phyloP scores from a whole-genome alignment of 2,113 vertebrate species.

The Prinia subflava region DNA sequence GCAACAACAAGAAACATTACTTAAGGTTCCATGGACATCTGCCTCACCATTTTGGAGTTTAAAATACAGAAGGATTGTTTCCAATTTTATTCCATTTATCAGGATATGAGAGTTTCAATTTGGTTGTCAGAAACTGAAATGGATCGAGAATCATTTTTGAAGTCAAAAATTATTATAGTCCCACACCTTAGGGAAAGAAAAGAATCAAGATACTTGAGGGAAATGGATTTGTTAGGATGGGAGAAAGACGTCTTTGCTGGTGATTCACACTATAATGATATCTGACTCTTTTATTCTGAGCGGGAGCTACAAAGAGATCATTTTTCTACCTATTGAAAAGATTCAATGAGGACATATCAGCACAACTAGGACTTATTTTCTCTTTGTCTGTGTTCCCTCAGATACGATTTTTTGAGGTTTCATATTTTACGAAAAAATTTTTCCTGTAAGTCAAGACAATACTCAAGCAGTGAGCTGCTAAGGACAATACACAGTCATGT shows the following conservation, averaged over 20 bases:
- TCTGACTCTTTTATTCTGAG: not conserved
- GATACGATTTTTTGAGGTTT: not conserved
- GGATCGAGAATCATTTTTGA: not conserved
- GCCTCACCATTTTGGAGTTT: not conserved
- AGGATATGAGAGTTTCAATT: not conserved
- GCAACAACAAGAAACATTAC: not conserved
- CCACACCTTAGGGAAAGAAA: not conserved
- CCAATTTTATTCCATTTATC: not conserved
- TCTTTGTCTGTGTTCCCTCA: not conserved
- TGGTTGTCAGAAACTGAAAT: not conserved
- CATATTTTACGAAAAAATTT: not conserved
- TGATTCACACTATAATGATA: not conserved
- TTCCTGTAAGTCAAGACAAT: not conserved
- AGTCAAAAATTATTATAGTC: not conserved
- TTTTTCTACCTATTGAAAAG: not conserved
- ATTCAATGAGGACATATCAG: not conserved
- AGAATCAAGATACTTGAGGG: not conserved
- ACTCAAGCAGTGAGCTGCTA: not conserved
- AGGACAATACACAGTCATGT: fast-evolving
- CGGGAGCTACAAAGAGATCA: not conserved
- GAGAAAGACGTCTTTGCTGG: not conserved
- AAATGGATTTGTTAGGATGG: not conserved
- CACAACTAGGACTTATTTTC: not conserved
- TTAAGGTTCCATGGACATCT: not conserved
- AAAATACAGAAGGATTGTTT: not conserved